These are phyloP conservation scores for Colius striatus DNA, from an alignment of 2,113 vertebrate genomes.

Conservation along the genomic window DNA sequence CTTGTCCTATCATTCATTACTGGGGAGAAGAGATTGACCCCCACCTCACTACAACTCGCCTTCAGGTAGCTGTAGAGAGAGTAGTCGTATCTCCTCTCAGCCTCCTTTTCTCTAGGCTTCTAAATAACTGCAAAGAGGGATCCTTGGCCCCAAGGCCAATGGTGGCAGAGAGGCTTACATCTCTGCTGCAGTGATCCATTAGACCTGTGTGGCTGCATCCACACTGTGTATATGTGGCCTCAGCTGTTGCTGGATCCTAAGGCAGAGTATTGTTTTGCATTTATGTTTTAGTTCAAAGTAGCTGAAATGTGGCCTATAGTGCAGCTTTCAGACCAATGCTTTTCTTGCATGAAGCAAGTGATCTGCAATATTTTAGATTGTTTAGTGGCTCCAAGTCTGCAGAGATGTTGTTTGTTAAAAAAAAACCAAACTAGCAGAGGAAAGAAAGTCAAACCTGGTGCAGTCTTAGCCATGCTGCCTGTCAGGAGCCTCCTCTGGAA, in stretches of 20 bases:
- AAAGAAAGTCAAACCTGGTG: neutral
- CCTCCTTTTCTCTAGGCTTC: neutral
- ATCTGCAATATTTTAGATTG: neutral
- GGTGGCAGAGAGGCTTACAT: neutral
- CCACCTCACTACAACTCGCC: too few species aligned
- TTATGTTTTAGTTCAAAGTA: neutral
- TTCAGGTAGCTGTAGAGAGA: too few species aligned
- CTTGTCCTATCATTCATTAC: too few species aligned
- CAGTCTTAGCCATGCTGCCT: neutral
- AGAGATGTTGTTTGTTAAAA: neutral
- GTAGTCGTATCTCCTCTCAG: too few species aligned
- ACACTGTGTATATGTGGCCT: neutral
- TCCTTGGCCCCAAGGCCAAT: neutral
- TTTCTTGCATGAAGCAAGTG: neutral
- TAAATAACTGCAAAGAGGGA: neutral
- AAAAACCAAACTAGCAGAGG: neutral
- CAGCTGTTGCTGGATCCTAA: neutral
- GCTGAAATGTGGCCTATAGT: neutral
- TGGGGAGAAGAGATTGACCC: too few species aligned
- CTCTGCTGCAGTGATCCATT: accelerated
- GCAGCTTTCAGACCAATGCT: neutral
- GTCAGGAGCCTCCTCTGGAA: neutral
- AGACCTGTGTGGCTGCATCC: neutral
- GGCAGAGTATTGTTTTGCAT: neutral
- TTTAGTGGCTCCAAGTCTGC: neutral